Conservation (phyloP, 2,888 invertebrate species). For the Apoda limacodes region DNA sequence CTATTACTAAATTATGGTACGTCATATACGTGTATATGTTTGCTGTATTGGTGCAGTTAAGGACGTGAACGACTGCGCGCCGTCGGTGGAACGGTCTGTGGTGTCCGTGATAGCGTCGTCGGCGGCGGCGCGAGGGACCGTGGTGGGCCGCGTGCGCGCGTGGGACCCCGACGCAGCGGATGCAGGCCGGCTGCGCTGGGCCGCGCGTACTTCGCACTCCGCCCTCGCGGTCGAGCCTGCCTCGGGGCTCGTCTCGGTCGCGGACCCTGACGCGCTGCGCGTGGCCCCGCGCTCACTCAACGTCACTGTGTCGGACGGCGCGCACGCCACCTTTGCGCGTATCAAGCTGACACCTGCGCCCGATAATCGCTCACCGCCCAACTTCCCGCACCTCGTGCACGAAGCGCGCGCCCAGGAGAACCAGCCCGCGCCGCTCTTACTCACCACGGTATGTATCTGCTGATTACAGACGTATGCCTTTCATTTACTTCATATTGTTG, state of each 20-base stretch:
- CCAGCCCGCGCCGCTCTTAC: constrained; percentile 78
- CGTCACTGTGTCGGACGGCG: constrained; percentile 95
- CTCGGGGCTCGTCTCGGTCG: constrained; percentile 42
- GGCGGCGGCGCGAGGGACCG: constrained; percentile 86
- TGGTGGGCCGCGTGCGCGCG: constrained; percentile 88
- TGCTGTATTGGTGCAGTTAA: constrained; percentile 63
- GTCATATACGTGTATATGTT: neutral
- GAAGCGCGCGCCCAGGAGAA: constrained; percentile 88
- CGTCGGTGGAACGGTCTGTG: constrained; percentile 84
- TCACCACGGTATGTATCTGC: constrained; percentile 70
- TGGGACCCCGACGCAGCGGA: constrained; percentile 89
- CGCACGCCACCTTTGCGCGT: constrained; percentile 90
- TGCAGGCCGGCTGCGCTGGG: constrained; percentile 79
- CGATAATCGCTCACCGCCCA: constrained; percentile 82
- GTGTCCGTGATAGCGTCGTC: constrained; percentile 83
- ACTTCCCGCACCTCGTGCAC: constrained; percentile 81
- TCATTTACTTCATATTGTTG: too few species aligned
- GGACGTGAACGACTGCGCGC: constrained; percentile 93
- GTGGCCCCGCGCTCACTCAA: constrained; percentile 77
- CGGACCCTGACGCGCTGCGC: constrained; percentile 59
- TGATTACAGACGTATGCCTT: neutral
- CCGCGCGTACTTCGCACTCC: constrained; percentile 58
- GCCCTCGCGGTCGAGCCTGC: constrained; percentile 36
- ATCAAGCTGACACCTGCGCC: constrained; percentile 83
- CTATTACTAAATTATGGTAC: too few species aligned